Evolutionary conservation across 2,797 vertebrate species (phyloP), one percentile per base, ranked within the genome.

Genomic region (Fistularia tabacaria): DNA sequence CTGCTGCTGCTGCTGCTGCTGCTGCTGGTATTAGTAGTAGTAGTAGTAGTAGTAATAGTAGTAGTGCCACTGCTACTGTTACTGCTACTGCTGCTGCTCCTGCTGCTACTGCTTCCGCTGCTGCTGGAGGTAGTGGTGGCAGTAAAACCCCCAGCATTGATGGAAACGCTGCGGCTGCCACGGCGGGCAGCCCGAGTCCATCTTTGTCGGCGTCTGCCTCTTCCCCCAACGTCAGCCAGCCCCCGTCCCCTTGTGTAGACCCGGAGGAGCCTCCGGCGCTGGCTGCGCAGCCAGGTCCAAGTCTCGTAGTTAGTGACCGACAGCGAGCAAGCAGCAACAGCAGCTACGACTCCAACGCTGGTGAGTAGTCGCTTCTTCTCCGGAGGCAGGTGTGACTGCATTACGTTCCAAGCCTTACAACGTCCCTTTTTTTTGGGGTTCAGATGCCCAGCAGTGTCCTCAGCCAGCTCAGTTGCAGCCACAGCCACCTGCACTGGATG

Each of bases 321-420:
- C 92, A 91, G 82, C 75, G 90, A 66, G 90, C 90, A 12, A 89
- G 84, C 82, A 92, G 91, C 87, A 93, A 91, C 82, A 91, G 92
- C 87, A 93, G 92, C 84, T 90, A 92, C 1, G 93, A 94, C 77
- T 90, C 91, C 25, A 85, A 79, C 66, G 83, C 90, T 67, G 93
- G 93, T 93, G 49, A 76, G 74, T 77, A 45, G 51, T n/a, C 14
- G 47, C 0, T 6, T 47, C 6, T 51, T 50, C 14, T 41, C 3
- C 10, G 25, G 5, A 25, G 25, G 5, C 25, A 25, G 25, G 25
- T 6, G 40, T 37, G 25, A 55, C 36, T 54, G 57, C 8, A 14
- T 9, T 46, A 7, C 13, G 6, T 1, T 46, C 14, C 6, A 6
- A 6, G n/a, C 12, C 14, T 3, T 2, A 14, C 9, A 6, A 46